phyloP scores from a whole-genome alignment of 2,113 vertebrate species.

The Phalacrocorax aristotelis region DNA sequence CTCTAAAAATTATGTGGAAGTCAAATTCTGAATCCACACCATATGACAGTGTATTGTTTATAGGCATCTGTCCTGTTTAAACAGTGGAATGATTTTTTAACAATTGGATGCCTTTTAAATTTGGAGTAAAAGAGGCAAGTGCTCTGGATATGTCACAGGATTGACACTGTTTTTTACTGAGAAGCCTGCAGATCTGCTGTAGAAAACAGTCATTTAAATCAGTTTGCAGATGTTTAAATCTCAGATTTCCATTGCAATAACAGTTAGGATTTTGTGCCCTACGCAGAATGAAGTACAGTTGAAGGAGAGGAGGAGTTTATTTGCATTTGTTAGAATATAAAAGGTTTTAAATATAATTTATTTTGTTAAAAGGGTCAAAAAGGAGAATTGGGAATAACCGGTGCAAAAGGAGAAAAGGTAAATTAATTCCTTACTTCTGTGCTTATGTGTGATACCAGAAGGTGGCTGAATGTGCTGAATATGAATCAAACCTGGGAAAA shows the following conservation, averaged over 20 bases:
- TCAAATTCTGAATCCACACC: background rate
- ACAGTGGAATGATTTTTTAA: background rate
- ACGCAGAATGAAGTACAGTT: background rate
- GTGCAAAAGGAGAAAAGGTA: slow-evolving; percentile 85
- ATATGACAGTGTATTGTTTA: background rate
- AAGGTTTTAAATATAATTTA: slow-evolving; percentile 25
- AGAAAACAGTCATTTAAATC: background rate
- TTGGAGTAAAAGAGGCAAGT: background rate
- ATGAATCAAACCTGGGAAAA: background rate
- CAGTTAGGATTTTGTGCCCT: background rate
- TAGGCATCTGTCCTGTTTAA: background rate
- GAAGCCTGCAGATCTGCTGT: background rate
- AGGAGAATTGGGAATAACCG: slow-evolving; percentile 67
- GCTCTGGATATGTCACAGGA: background rate
- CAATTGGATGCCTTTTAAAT: background rate
- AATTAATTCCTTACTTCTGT: background rate
- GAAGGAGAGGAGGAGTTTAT: background rate
- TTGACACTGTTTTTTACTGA: background rate
- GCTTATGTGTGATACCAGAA: background rate
- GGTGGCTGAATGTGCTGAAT: background rate
- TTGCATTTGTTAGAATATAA: background rate
- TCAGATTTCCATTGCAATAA: background rate
- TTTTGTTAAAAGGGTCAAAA: slow-evolving; percentile 75
- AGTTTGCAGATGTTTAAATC: background rate
- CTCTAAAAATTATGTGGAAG: background rate